These are phyloP conservation scores for Sula dactylatra DNA, from an alignment of 2,113 vertebrate genomes.

Conservation along the genomic window DNA sequence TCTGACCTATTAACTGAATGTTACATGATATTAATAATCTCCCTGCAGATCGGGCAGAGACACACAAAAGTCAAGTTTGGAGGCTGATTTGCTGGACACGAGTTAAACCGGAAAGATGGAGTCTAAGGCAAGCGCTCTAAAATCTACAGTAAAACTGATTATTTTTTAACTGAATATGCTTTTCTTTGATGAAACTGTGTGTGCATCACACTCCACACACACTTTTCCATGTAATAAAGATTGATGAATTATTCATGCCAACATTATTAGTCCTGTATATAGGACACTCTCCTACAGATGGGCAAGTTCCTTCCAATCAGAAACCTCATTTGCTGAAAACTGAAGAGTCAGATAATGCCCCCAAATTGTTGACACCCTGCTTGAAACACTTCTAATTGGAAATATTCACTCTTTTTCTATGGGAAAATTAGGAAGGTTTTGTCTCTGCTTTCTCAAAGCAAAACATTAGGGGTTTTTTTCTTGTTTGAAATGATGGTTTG, in stretches of 20 bases:
- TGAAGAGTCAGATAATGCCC: slow-evolving; percentile 27
- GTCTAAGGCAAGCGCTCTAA: background rate
- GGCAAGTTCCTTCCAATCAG: slow-evolving; percentile 41
- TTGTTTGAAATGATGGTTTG: background rate
- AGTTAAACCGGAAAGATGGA: background rate
- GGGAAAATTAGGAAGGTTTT: background rate
- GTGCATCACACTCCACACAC: background rate
- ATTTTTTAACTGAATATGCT: background rate
- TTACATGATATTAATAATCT: slow-evolving; percentile 63
- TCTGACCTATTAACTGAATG: slow-evolving; percentile 63
- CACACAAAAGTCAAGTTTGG: slow-evolving; percentile 9
- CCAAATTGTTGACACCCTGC: background rate
- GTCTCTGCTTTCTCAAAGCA: background rate
- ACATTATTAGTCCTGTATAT: slow-evolving; percentile 41
- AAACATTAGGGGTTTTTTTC: background rate
- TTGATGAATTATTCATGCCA: slow-evolving; percentile 47
- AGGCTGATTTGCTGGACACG: background rate
- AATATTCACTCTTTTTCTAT: background rate
- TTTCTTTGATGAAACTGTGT: background rate
- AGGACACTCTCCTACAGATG: slow-evolving; percentile 48
- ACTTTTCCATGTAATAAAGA: slow-evolving; percentile 15
- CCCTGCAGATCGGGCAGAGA: slow-evolving; percentile 15
- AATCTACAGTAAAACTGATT: background rate
- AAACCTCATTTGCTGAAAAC: slow-evolving; percentile 33
- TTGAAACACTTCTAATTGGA: slow-evolving; percentile 34